Evolutionary conservation across 2,113 vertebrate genomes (phyloP).

Genomic region (Brienomyrus longianalis): DNA sequence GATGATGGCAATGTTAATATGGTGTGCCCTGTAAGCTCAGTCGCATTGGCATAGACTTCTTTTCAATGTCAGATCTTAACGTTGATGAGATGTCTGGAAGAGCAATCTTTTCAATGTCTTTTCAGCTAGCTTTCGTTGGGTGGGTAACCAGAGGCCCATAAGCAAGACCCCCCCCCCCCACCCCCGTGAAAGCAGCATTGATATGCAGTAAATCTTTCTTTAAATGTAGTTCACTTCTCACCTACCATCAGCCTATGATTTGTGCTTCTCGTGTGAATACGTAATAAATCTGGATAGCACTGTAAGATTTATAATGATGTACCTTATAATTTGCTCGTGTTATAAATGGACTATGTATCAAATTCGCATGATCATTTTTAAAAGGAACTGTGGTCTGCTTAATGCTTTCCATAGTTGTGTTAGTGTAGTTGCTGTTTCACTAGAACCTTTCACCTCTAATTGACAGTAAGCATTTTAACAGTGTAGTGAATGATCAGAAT

Average conservation of each 20-base stretch:
- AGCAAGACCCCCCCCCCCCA: slow-evolving; percentile 31
- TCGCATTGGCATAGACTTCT: neutral
- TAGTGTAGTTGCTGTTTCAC: neutral
- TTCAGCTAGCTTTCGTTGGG: slow-evolving; percentile 24
- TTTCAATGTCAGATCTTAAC: neutral
- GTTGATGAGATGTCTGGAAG: neutral
- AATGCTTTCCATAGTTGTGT: neutral
- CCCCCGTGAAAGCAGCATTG: slow-evolving; percentile 31
- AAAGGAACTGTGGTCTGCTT: neutral
- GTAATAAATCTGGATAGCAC: neutral
- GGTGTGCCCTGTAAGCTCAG: neutral
- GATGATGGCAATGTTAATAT: neutral
- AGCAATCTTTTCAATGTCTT: slow-evolving; percentile 38
- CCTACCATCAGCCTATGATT: neutral
- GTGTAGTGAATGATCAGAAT: neutral
- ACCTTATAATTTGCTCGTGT: neutral
- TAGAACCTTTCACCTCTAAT: neutral
- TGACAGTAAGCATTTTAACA: neutral
- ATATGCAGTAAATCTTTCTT: slow-evolving; percentile 27
- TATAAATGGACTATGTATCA: neutral
- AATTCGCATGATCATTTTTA: neutral
- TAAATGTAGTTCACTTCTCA: slow-evolving; percentile 16
- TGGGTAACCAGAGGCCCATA: slow-evolving; percentile 32
- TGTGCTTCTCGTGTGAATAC: neutral
- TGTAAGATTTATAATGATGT: neutral